Evolutionary conservation across 2,888 invertebrate species (phyloP).

Genomic region (Scaptomyza tumidula): DNA sequence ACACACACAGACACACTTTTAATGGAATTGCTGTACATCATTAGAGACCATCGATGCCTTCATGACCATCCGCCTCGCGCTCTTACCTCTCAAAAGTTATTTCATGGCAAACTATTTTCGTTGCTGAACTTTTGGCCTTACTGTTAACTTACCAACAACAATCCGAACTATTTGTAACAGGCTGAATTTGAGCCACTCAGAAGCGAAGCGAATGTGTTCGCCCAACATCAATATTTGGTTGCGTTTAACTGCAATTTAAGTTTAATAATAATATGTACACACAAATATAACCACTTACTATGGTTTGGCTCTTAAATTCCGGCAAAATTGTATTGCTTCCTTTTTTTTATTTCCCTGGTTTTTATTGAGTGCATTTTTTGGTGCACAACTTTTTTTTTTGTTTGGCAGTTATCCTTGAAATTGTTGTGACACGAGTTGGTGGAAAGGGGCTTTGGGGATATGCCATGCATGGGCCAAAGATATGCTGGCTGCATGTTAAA

Average conservation of each 20-base stretch:
- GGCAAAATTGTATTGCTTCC: not conserved
- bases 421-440: conserved; percentile 2
- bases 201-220: not conserved
- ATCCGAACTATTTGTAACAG: not conserved
- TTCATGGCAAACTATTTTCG: conserved; percentile 63
- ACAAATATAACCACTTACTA: not conserved
- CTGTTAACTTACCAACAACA: conserved; percentile 18
- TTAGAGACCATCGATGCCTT: conserved; percentile 14
- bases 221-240: conserved; percentile 25
- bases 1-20: conserved; percentile 16
- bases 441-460: not conserved
- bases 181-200: conserved; percentile 12
- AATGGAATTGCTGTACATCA: conserved; percentile 27
- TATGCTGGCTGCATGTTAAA: conserved; percentile 30
- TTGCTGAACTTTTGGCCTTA: conserved; percentile 55
- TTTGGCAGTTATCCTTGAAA: conserved; percentile 34
- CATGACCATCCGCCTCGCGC: not conserved
- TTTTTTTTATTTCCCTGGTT: not conserved
- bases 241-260: conserved; percentile 58
- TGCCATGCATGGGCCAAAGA: not conserved
- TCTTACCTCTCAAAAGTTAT: conserved; percentile 40
- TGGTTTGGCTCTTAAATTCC: not conserved
- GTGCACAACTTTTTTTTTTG: conserved; percentile 2
- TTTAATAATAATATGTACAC: conserved; percentile 36
- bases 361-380: conserved; percentile 1